Conservation (phyloP, 2,888 invertebrate species). For the Corbicula japonica region DNA sequence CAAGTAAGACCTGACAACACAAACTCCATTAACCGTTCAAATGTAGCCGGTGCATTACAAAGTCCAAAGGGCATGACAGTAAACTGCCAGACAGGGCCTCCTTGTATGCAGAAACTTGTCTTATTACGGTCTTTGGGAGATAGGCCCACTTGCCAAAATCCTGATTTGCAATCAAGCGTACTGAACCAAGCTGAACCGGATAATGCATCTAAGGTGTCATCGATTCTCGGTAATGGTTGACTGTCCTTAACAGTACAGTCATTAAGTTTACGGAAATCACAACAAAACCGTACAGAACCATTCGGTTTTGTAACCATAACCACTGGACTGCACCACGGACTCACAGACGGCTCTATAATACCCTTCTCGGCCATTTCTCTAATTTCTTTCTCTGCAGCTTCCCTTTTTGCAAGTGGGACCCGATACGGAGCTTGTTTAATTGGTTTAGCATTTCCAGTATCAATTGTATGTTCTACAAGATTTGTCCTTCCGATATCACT, state of each 20-base stretch:
- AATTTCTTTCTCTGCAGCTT: slow-evolving; percentile 45
- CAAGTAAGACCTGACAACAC: slow-evolving; percentile 43
- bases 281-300: slow-evolving; percentile 44
- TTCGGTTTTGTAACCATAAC: slow-evolving; percentile 51
- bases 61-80: slow-evolving; percentile 57
- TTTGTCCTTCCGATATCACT: slow-evolving; percentile 42
- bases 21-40: slow-evolving; percentile 43
- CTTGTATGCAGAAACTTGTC: slow-evolving; percentile 46
- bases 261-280: slow-evolving; percentile 54
- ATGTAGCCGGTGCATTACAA: slow-evolving; percentile 44
- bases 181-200: slow-evolving; percentile 51
- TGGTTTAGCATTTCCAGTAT: slow-evolving; percentile 38
- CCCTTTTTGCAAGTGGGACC: slow-evolving; percentile 44
- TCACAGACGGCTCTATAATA: slow-evolving; percentile 48
- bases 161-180: slow-evolving; percentile 36
- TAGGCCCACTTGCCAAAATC: slow-evolving; percentile 51
- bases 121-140: slow-evolving; percentile 28
- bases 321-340: slow-evolving; percentile 43
- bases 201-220: slow-evolving; percentile 49
- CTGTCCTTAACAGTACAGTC: slow-evolving; percentile 38
- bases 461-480: slow-evolving; percentile 42
- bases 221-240: slow-evolving; percentile 56
- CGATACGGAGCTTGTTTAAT: slow-evolving; percentile 45
- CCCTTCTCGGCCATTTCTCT: slow-evolving; percentile 43
- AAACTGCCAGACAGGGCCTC: slow-evolving; percentile 47